These are phyloP conservation scores for Anolis carolinensis DNA, from an alignment of 2,113 vertebrate genomes.

Conservation along the genomic window DNA sequence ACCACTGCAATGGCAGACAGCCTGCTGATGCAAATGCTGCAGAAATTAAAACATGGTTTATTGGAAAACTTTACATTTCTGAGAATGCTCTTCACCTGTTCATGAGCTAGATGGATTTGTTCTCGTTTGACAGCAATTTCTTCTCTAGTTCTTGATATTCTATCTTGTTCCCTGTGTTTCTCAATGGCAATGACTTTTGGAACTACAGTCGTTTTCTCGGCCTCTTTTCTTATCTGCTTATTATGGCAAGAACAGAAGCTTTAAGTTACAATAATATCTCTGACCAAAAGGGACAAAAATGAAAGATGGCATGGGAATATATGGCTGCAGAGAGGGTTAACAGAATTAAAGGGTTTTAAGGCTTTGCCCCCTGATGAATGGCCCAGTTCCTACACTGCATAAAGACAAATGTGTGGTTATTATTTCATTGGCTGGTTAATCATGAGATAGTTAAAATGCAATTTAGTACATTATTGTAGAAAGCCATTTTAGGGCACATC, in stretches of 20 bases:
- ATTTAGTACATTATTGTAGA: constrained; percentile 46
- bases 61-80: constrained; percentile 39
- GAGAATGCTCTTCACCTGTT: constrained; percentile 64
- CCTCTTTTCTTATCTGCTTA: constrained; percentile 65
- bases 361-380: constrained; percentile 27
- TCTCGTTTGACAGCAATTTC: constrained; percentile 69
- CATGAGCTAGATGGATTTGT: constrained; percentile 58
- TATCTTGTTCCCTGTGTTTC: constrained; percentile 57
- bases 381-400: constrained; percentile 14
- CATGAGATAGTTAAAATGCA: constrained; percentile 35
- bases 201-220: constrained; percentile 62
- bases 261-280: constrained; percentile 35
- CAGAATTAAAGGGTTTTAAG: constrained; percentile 44
- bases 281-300: constrained; percentile 43
- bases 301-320: constrained; percentile 44
- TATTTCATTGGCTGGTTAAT: neutral
- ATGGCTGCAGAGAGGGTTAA: constrained; percentile 32
- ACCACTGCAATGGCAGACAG: neutral
- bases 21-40: neutral
- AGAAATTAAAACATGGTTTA: constrained; percentile 35
- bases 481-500: constrained; percentile 31
- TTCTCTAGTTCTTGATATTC: constrained; percentile 73
- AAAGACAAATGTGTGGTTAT: constrained; percentile 36
- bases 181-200: constrained; percentile 47
- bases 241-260: constrained; percentile 53